Percentiles rank a stretch among this genome's conserved stretches.
Evolutionary conservation across 2,797 vertebrate genomes (phyloP).

Genomic region (Pteropus rufus): DNA sequence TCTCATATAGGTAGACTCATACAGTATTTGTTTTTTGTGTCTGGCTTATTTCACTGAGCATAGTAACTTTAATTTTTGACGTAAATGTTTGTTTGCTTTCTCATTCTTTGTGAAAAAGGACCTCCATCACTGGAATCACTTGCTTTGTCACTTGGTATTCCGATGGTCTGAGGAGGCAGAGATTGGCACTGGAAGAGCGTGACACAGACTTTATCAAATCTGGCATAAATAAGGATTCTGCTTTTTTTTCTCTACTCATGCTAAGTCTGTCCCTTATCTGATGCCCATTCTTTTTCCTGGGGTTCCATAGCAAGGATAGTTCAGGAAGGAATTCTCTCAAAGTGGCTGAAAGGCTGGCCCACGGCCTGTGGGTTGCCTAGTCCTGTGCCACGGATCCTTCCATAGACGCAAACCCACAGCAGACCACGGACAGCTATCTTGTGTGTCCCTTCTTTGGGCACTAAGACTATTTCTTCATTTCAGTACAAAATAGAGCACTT

Average conservation of each 20-base stretch:
- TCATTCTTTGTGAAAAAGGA: background rate
- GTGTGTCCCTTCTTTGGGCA: background rate
- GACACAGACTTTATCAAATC: background rate
- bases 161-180: background rate
- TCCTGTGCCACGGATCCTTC: background rate
- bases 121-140: background rate
- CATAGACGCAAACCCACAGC: background rate
- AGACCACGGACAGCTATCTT: background rate
- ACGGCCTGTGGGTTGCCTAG: background rate
- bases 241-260: background rate
- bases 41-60: background rate
- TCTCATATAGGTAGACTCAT: background rate
- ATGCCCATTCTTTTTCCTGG: background rate
- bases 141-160: background rate
- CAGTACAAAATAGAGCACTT: background rate
- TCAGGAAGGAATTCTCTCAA: background rate
- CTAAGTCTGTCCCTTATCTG: background rate
- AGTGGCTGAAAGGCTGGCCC: background rate
- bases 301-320: background rate
- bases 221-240: background rate
- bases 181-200: background rate
- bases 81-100: background rate
- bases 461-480: background rate
- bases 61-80: background rate
- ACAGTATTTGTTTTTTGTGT: background rate